A percentile compares a stretch with the other conserved stretches of the same genome.
phyloP scores from a whole-genome alignment of 2,113 vertebrate genomes.

The Geococcyx californianus region DNA sequence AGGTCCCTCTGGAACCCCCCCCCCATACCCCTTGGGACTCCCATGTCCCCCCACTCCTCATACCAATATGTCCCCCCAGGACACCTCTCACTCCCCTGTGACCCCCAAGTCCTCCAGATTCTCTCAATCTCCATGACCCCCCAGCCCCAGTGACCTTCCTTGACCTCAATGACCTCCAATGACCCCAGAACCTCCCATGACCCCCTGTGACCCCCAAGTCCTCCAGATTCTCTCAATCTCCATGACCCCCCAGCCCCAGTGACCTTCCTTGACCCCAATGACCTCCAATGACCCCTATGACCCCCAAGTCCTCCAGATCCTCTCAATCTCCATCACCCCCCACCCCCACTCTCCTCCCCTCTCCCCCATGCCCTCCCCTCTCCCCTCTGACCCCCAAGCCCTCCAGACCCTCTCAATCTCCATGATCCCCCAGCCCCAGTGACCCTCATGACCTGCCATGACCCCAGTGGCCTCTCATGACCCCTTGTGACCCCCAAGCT shows the following conservation, averaged over 20 bases:
- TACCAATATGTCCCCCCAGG: background rate
- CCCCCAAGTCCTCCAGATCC: too few species aligned
- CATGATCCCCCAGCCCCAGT: background rate
- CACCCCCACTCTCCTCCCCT: too few species aligned
- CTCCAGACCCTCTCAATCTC: too few species aligned
- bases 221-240: background rate
- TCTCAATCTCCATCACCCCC: background rate
- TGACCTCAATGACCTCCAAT: background rate
- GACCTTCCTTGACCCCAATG: background rate
- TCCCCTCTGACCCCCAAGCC: too few species aligned
- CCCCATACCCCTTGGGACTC: too few species aligned
- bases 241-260: too few species aligned
- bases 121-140: background rate
- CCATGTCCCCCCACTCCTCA: background rate
- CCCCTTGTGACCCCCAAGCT: too few species aligned
- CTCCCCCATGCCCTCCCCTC: too few species aligned
- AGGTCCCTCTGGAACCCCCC: background rate
- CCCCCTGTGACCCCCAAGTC: too few species aligned
- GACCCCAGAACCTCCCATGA: too few species aligned
- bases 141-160: background rate
- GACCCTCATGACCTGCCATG: background rate
- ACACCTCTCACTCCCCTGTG: too few species aligned
- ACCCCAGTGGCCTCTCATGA: background rate
- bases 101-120: too few species aligned
- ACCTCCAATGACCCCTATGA: background rate